Base-by-base conservation (phyloP, 1,140 invertebrate genomes). In the Onthophagus taurus region DNA sequence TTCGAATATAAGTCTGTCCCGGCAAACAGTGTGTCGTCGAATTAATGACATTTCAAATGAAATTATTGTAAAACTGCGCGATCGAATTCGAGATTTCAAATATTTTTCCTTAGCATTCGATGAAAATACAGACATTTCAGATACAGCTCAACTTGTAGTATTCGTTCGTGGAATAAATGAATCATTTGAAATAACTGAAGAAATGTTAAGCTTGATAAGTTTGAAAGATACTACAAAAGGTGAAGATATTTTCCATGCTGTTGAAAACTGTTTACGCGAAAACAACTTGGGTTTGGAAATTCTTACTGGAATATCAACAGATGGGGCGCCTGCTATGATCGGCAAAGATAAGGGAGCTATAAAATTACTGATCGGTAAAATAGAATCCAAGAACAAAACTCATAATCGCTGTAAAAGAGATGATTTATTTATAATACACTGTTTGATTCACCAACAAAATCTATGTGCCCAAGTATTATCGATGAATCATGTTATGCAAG, bases 291-390 rank as follows among this genome's bases (percentile, higher is more conserved):
- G 11, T 36, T 36, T 36, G 34, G 34, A 19, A 36, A 36, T 36
- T 19, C n/a, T n/a, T n/a, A n/a, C n/a, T n/a, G n/a, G n/a, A n/a
- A n/a, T n/a, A n/a, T 54, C 52, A 34, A 60, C 51, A 20, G 59
- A 62, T 63, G 58, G 57, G 43, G 59, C 47, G 37, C 55, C 51
- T 52, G 52, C 52, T 41, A 60, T 59, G 59, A 46, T 48, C 42
- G 55, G 59, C 16, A 53, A 50, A 46, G 42, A 58, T 30, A 33
- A 48, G 46, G 50, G 51, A 31, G 45, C 56, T 31, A 45, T 60
- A 49, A 50, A 47, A 44, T 50, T 49, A 49, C 37, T 48, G 51
- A 37, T 44, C 45, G 44, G 47, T 26, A 37, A 44, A 42, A 41
- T 38, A 26, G 42, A 23, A 35, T 19, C 23, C 31, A 46, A 39